Conservation (phyloP, 2,888 invertebrate species). For the Lobophora halterata region DNA sequence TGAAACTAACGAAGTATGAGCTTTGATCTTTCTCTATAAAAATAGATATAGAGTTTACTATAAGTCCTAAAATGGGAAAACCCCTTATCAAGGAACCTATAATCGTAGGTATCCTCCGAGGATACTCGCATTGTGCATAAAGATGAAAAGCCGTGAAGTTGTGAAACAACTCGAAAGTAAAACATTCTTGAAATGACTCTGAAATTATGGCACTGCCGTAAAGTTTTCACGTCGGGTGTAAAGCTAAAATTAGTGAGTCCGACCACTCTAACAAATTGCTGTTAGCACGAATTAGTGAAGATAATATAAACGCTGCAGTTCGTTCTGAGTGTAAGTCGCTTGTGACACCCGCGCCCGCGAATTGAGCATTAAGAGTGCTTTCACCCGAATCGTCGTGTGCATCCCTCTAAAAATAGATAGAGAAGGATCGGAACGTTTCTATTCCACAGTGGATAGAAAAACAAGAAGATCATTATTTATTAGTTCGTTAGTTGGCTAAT, state of each 20-base stretch:
- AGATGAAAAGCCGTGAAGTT: conserved; percentile 55
- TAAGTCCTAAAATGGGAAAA: background rate
- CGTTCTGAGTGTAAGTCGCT: conserved; percentile 45
- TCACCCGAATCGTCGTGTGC: conserved; percentile 77
- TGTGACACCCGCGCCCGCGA: conserved; percentile 66
- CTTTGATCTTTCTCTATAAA: no score
- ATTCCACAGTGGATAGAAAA: conserved; percentile 77
- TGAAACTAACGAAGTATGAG: no score
- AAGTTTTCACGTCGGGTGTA: conserved; percentile 70
- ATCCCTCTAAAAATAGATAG: conserved; percentile 69
- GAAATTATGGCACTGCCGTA: conserved; percentile 74
- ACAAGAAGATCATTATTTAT: conserved; percentile 80
- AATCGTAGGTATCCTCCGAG: no score
- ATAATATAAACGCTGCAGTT: conserved; percentile 62
- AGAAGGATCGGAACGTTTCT: conserved; percentile 74
- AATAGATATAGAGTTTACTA: no score
- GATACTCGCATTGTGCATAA: conserved; percentile 18
- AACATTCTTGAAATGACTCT: conserved; percentile 73
- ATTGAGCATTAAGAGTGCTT: conserved; percentile 74
- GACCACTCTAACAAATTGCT: conserved; percentile 70
- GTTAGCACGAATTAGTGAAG: conserved; percentile 69
- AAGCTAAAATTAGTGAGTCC: conserved; percentile 74
- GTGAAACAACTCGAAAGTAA: conserved; percentile 62
- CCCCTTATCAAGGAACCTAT: conserved; percentile 5
- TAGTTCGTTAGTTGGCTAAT: conserved; percentile 79